Base-by-base conservation (phyloP, 2,888 invertebrate genomes). In the Epirrita christyi region DNA sequence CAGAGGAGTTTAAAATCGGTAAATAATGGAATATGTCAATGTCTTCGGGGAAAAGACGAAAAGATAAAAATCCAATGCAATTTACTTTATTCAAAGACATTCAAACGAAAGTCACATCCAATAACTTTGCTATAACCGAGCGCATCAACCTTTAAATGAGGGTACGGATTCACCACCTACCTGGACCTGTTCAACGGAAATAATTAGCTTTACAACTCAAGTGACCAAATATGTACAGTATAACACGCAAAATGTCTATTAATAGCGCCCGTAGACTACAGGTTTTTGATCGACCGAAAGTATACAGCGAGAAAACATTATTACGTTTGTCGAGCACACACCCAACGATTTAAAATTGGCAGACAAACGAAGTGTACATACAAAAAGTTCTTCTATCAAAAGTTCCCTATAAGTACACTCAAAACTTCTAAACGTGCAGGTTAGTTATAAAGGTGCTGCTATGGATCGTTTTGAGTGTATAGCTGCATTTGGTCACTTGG, bases 71-170 rank as follows among this genome's bases (percentile, higher is more conserved):
- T 42, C 4, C 21, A 58, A 37, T 28, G 40, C 44, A 43, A 50
- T 59, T 50, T 41, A 37, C n/a, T 40, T 36, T 41, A 58, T 45
- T 37, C 49, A 15, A 54, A 53, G 29, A 15, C 37, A 58, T 54
- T 53, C 9, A 28, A 15, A 40, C 36, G 34, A 44, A 48, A 48
- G 43, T 52, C 43, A 34, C 43, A 28, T 38, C n/a, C 36, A 52
- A 56, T 53, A 58, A 40, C 14, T 58, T 53, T n/a, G 44, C 44
- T 34, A 15, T 21, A 48, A 14, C 44, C 10, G 48, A 53, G 58
- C 58, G 43, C 57, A 49, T 54, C 54, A 54, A 59, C 59, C 59
- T 59, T 11, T 59, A 38, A 58, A 59, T 50, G 54, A 46, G 27
- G 59, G 50, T 59, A 36, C 50, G 10, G 40, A 49, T 44, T 4